Base-by-base conservation (phyloP, 1,140 invertebrate species). In the Ectropis grisescens region DNA sequence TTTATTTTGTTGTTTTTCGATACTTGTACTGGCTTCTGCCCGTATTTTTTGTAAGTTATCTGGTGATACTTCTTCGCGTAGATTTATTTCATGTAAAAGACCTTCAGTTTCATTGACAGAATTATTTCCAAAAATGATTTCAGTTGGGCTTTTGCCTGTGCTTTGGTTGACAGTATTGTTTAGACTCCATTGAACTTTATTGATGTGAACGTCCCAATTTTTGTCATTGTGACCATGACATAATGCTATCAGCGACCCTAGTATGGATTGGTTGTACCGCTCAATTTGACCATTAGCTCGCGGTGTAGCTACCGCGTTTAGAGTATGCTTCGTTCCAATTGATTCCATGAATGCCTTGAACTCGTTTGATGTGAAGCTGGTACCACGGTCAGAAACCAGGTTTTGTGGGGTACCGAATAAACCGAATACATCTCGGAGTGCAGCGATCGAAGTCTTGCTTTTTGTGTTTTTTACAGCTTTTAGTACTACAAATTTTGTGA, bases 401-500 rank as follows among this genome's bases (percentile, higher is more conserved):
- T 45, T 37, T 7, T 8, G 3, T 0, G 62, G 51, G 22, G 46
- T 40, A 1, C 60, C 53, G 29, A 69, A 62, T 13, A 19, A 9
- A 0, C 7, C 32, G 8, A 52, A 22, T 5, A 54, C 39, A 6
- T 48, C 46, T 26, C 44, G 28, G 9, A 62, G 14, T 1, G 47
- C 46, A 12, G 57, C 47, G 5, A 41, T 13, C 1, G 58, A 47
- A 13, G 35, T 52, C 12, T 24, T 35, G 10, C 37, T 47, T 41
- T 38, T 56, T 0, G 34, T 48, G 9, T 57, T 12, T 12, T 27
- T 35, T 0, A 52, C 41, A 19, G 47, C 57, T n/a, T n/a, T n/a
- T n/a, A n/a, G n/a, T n/a, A n/a, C n/a, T 4, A 49, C 38, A 35
- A 60, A 68, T 31, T 68, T 68, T 0, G 54, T 57, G 11, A 68